Evolutionary conservation across 2,797 vertebrate species (phyloP).

Genomic region (Phrynocephalus forsythii): DNA sequence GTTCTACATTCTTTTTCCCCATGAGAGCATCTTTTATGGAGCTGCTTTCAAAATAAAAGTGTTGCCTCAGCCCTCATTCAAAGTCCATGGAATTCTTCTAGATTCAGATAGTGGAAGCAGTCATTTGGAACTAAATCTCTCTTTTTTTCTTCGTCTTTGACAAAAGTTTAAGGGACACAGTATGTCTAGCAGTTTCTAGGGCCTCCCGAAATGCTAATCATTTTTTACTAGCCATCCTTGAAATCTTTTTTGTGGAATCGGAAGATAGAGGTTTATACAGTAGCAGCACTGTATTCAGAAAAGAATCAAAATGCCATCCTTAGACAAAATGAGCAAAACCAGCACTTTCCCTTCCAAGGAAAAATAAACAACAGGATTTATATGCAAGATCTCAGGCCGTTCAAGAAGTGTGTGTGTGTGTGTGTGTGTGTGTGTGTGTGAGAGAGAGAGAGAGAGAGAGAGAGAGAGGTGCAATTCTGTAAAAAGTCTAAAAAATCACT

Average conservation of each 20-base stretch:
- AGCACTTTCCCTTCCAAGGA: neutral
- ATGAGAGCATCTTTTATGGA: neutral
- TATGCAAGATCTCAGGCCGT: neutral
- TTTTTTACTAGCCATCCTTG: neutral
- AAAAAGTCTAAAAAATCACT: neutral
- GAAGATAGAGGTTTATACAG: neutral
- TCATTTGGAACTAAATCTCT: slow-evolving; percentile 57
- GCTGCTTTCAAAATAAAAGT: slow-evolving; percentile 35
- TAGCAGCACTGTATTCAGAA: neutral
- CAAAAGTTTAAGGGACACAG: slow-evolving; percentile 60
- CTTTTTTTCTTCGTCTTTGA: slow-evolving; percentile 36
- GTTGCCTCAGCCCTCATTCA: slow-evolving; percentile 56
- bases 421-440: too few relatives aligned
- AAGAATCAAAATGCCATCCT: neutral
- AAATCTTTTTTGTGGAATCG: neutral
- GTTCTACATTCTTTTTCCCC: neutral
- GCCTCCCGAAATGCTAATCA: neutral
- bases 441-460: too few relatives aligned
- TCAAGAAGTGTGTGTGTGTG: neutral
- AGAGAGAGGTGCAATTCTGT: neutral
- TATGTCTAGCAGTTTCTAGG: slow-evolving; percentile 4
- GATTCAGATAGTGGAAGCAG: slow-evolving; percentile 56
- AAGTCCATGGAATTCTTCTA: slow-evolving; percentile 53
- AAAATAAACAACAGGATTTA: neutral
- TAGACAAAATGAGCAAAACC: neutral